Percentiles rank a stretch among this genome's conserved stretches.
Conservation (phyloP, 2,797 vertebrate species). For the Acrocephalus scirpaceus region DNA sequence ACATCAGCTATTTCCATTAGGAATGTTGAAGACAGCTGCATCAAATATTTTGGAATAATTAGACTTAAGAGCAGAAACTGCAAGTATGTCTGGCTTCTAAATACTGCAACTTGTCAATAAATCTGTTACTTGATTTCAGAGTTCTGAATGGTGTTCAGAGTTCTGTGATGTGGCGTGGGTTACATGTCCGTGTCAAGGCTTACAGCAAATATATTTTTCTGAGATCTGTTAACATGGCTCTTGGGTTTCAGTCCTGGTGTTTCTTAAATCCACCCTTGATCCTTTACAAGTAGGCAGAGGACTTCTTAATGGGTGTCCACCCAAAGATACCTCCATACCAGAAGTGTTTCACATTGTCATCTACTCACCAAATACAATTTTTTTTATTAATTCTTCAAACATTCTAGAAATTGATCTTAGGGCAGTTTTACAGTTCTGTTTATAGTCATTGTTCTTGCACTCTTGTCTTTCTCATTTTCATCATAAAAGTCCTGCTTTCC, state of each 20-base stretch:
- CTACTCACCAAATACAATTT: background rate
- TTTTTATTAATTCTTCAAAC: background rate
- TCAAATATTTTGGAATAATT: conserved; percentile 54
- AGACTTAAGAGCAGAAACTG: conserved; percentile 54
- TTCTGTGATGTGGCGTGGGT: background rate
- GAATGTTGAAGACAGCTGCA: background rate
- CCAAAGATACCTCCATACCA: background rate
- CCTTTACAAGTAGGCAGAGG: background rate
- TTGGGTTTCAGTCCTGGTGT: background rate
- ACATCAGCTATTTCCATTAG: conserved; percentile 1
- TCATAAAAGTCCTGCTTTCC: background rate
- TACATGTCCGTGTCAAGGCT: background rate
- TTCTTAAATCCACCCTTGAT: background rate
- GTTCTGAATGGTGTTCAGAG: conserved; percentile 32
- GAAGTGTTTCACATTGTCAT: background rate
- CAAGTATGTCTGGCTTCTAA: conserved; percentile 64
- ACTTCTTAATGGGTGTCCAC: background rate
- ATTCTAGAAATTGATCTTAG: background rate
- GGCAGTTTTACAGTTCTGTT: background rate
- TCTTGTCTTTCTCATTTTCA: background rate
- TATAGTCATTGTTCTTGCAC: background rate
- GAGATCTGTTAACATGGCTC: background rate
- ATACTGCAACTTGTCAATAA: conserved; percentile 76
- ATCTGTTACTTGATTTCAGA: conserved; percentile 64
- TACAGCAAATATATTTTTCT: background rate